Conservation (phyloP, 1,140 invertebrate species). For the Conus betulinus region DNA sequence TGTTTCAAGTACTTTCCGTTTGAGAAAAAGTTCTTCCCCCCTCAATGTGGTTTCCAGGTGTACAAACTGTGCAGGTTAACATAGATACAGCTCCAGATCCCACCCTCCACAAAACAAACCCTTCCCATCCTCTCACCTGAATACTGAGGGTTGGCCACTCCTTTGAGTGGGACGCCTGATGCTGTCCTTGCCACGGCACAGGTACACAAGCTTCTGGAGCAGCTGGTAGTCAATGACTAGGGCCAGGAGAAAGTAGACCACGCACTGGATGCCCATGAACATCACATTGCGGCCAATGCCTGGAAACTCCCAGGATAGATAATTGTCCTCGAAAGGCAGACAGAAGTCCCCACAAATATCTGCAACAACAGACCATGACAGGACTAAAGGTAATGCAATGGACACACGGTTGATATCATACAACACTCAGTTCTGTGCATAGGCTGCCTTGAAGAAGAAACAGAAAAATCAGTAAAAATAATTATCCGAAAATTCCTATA, state of each 20-base stretch:
- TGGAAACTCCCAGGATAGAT: constrained; percentile 75
- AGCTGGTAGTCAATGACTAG: constrained; percentile 29
- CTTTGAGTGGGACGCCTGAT: background rate
- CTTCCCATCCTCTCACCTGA: background rate
- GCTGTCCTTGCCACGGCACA: background rate
- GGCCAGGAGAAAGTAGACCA: constrained; percentile 77
- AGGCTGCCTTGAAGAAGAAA: too few relatives aligned
- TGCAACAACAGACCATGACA: constrained; percentile 30
- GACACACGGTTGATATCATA: too few relatives aligned
- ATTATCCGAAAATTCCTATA: too few relatives aligned
- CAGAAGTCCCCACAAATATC: constrained; percentile 58
- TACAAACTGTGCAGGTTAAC: background rate
- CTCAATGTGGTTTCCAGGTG: too few relatives aligned
- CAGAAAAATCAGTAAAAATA: too few relatives aligned
- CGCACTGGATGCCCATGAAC: constrained; percentile 77
- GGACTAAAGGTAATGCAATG: too few relatives aligned
- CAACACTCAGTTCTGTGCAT: too few relatives aligned
- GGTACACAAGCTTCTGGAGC: constrained; percentile 26
- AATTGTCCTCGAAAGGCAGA: constrained; percentile 71
- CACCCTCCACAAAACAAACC: background rate
- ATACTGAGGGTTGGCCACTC: background rate
- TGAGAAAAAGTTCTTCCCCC: too few relatives aligned
- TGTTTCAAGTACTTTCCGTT: too few relatives aligned
- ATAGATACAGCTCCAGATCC: background rate
- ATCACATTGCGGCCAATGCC: constrained; percentile 79